Evolutionary conservation across 2,888 invertebrate genomes (phyloP).

Genomic region (Acrocyrtus sp.): DNA sequence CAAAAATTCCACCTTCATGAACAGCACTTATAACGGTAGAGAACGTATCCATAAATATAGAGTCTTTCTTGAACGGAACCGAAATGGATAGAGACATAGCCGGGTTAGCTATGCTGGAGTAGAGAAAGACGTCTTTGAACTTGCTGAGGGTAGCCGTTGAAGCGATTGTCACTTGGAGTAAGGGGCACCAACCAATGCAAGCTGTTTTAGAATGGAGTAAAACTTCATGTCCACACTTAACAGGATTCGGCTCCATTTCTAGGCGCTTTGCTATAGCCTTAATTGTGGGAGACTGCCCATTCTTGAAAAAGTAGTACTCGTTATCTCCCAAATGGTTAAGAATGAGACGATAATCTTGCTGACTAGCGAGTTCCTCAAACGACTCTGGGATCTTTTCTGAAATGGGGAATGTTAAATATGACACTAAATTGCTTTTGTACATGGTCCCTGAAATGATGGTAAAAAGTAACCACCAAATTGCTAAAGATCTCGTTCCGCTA

Average conservation of each 20-base stretch:
- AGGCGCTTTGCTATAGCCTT: background rate
- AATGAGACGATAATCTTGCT: background rate
- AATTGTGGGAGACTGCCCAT: constrained; percentile 1
- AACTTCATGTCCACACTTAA: constrained; percentile 2
- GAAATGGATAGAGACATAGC: background rate
- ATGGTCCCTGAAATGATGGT: constrained; percentile 9
- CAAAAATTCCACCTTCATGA: constrained; percentile 3
- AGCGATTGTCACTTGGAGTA: background rate
- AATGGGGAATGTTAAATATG: constrained; percentile 10
- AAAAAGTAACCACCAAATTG: constrained; percentile 3
- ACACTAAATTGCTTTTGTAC: constrained; percentile 10
- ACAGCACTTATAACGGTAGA: background rate
- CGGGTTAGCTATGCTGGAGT: background rate
- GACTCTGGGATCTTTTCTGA: background rate
- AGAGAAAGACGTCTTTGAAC: background rate
- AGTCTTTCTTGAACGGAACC: constrained; percentile 11
- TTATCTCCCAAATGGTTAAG: constrained; percentile 10
- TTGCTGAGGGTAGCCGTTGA: background rate
- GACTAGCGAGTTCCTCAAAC: constrained; percentile 1
- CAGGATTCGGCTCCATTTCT: background rate
- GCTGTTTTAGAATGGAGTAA: background rate
- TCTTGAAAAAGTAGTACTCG: constrained; percentile 3
- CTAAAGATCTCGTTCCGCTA: background rate
- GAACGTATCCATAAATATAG: constrained; percentile 6
- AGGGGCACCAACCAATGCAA: constrained; percentile 15